phyloP scores from a whole-genome alignment of 1,140 invertebrate genomes.

The Araneus ventricosus region DNA sequence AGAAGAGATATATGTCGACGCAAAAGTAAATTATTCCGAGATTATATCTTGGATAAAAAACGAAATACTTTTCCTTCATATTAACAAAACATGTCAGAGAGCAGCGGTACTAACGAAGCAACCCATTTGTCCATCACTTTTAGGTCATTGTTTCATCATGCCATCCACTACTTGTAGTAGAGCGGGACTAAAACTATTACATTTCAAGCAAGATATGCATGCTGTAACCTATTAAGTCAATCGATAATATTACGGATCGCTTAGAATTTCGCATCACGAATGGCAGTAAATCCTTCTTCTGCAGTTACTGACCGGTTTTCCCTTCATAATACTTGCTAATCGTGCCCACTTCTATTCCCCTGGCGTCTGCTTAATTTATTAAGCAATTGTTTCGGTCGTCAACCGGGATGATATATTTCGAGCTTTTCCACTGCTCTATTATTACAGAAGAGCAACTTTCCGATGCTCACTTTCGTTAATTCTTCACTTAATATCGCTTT shows the following conservation, averaged over 20 bases:
- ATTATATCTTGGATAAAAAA: no score
- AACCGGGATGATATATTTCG: conserved; percentile 61
- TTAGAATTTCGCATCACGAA: conserved; percentile 70
- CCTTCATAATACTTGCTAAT: conserved; percentile 72
- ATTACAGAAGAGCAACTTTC: conserved; percentile 57
- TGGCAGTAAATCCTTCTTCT: conserved; percentile 71
- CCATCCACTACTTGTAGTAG: not conserved
- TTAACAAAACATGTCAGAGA: not conserved
- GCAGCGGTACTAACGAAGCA: not conserved
- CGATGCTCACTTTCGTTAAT: conserved; percentile 61
- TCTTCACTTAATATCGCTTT: conserved; percentile 61
- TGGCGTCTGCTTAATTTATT: conserved; percentile 66
- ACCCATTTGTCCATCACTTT: not conserved
- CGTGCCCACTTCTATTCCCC: conserved; percentile 66
- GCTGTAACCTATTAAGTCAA: conserved; percentile 53
- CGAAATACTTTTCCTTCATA: not conserved
- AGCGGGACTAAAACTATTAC: conserved; percentile 21
- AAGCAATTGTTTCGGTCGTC: conserved; percentile 71
- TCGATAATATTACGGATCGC: conserved; percentile 63
- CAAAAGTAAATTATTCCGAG: no score
- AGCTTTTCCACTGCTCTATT: conserved; percentile 57
- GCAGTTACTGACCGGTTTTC: conserved; percentile 57
- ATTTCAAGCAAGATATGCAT: conserved; percentile 43
- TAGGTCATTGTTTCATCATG: conserved; percentile 19
- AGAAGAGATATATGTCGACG: not conserved